phyloP scores from a whole-genome alignment of 2,797 vertebrate genomes.

The Melanotaenia maccullochi region DNA sequence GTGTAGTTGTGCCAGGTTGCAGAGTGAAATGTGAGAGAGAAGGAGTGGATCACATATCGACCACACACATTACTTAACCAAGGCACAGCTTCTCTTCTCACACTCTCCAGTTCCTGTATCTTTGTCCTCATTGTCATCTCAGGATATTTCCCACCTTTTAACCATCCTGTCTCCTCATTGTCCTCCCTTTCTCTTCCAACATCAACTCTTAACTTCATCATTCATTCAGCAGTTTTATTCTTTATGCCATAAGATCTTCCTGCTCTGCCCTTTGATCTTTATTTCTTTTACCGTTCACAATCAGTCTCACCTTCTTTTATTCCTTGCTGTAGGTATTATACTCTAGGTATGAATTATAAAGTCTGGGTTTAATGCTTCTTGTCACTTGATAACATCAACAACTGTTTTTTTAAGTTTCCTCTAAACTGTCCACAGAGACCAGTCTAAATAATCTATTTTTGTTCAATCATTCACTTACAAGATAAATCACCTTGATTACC shows the following conservation, averaged over 20 bases:
- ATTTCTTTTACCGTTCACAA: neutral
- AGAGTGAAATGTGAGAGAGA: constrained; percentile 57
- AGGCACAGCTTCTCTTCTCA: constrained; percentile 48
- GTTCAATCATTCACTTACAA: neutral
- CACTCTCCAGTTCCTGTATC: constrained; percentile 49
- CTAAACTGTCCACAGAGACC: neutral
- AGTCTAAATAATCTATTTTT: neutral
- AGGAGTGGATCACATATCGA: constrained; percentile 55
- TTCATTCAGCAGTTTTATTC: constrained; percentile 33
- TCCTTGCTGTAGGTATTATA: constrained; percentile 1
- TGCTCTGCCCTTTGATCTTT: constrained; percentile 27
- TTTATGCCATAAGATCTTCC: constrained; percentile 28
- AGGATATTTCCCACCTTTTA: constrained; percentile 37
- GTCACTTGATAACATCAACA: constrained; percentile 48
- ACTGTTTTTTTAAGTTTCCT: constrained; percentile 9
- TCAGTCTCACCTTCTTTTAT: constrained; percentile 32
- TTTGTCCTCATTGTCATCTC: constrained; percentile 41
- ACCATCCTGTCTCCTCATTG: constrained; percentile 17
- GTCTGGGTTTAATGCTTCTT: constrained; percentile 13
- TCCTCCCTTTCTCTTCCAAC: constrained; percentile 22
- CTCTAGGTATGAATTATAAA: constrained; percentile 4
- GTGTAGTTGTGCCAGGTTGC: constrained; percentile 26
- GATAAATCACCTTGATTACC: neutral
- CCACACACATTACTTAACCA: constrained; percentile 61
- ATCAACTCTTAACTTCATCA: constrained; percentile 7